These are phyloP conservation scores for Drosophila vallismaia DNA, from an alignment of 2,888 invertebrate species.

Conservation along the genomic window DNA sequence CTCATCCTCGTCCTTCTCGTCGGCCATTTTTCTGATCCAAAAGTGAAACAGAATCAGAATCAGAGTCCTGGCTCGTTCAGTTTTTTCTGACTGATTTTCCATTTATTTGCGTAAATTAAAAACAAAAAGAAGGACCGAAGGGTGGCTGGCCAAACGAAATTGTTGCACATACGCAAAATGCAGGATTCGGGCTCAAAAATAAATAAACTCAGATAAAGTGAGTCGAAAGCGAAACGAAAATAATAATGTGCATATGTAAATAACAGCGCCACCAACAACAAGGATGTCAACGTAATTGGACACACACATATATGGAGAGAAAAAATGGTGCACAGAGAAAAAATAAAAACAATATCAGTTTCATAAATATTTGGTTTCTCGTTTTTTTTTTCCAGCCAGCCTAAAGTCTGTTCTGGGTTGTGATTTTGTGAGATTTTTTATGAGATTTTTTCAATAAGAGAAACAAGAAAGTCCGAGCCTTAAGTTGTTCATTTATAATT, in stretches of 20 bases:
- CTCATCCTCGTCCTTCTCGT: no score
- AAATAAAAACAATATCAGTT: not conserved
- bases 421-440: no score
- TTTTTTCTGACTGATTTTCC: constrained; percentile 64
- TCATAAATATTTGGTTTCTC: not conserved
- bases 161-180: constrained; percentile 37
- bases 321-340: constrained; percentile 10
- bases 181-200: constrained; percentile 43
- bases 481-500: not conserved
- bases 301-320: constrained; percentile 27
- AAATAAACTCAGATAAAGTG: constrained; percentile 71
- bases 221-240: constrained; percentile 56
- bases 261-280: constrained; percentile 52
- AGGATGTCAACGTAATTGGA: constrained; percentile 80
- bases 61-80: constrained; percentile 38
- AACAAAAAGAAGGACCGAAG: constrained; percentile 27
- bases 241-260: constrained; percentile 74
- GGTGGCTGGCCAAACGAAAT: constrained; percentile 32
- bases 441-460: no score
- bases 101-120: constrained; percentile 70
- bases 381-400: no score
- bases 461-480: no score
- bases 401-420: no score
- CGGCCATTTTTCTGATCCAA: constrained; percentile 33
- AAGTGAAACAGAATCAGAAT: constrained; percentile 31